These are phyloP conservation scores for Diplodus puntazzo DNA, from an alignment of 2,797 vertebrate species.

Conservation along the genomic window DNA sequence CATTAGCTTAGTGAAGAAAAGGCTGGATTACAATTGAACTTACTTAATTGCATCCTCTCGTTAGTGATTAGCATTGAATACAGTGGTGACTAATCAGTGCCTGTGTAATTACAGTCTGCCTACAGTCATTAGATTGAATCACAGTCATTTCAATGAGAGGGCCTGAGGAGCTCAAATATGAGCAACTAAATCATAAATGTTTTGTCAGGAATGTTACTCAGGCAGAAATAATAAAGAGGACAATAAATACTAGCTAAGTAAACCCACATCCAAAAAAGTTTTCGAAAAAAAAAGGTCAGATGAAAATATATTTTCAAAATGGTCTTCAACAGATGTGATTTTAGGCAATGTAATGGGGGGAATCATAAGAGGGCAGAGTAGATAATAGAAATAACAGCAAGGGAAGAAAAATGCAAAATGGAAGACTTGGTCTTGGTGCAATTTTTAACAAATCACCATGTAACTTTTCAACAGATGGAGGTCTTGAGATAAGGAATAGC, in stretches of 20 bases:
- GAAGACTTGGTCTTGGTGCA: too few relatives aligned
- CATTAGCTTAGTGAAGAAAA: neutral
- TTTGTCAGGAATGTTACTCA: neutral
- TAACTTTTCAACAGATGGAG: too few relatives aligned
- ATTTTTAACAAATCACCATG: too few relatives aligned
- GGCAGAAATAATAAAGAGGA: neutral
- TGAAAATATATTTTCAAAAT: too few relatives aligned
- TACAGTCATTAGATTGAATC: slow-evolving; percentile 6
- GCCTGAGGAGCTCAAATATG: neutral
- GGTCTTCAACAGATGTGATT: too few relatives aligned
- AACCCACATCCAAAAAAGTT: neutral
- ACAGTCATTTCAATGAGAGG: slow-evolving; percentile 5
- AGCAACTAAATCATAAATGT: neutral
- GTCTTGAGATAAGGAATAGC: too few relatives aligned
- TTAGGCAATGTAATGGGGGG: too few relatives aligned
- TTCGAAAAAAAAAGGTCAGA: neutral
- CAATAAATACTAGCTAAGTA: neutral
- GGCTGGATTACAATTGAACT: neutral
- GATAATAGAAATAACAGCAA: too few relatives aligned
- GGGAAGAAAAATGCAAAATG: too few relatives aligned
- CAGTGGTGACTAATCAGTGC: slow-evolving; percentile 3
- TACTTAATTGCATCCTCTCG: neutral
- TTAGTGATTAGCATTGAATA: neutral
- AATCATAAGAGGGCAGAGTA: too few relatives aligned
- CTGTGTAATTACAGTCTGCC: slow-evolving; percentile 13